A percentile compares a stretch with the other conserved stretches of the same genome.
These are phyloP conservation scores for Periphyllus acericola DNA, from an alignment of 2,888 invertebrate genomes.

Conservation along the genomic window DNA sequence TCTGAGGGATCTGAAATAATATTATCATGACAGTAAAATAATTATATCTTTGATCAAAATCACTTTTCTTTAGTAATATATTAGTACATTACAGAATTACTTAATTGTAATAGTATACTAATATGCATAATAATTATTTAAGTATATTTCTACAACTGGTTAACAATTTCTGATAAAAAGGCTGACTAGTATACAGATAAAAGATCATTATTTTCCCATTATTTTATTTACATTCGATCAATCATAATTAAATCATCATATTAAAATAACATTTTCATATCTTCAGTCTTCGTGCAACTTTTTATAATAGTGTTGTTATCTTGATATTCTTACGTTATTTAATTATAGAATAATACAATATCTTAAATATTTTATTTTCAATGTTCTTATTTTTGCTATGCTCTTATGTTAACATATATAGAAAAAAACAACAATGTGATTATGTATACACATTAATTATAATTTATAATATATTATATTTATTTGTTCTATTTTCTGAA, in stretches of 20 bases:
- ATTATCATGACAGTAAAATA: background rate
- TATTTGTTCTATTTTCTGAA: slow-evolving; percentile 10
- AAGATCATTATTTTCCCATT: slow-evolving; percentile 15
- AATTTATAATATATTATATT: background rate
- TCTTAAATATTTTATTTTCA: slow-evolving; percentile 9
- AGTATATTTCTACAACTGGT: background rate
- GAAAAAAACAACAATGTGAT: slow-evolving; percentile 21
- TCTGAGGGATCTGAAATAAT: background rate
- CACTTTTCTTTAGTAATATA: background rate
- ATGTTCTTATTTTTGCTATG: slow-evolving; percentile 37
- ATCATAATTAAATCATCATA: slow-evolving; percentile 21
- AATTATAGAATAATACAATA: slow-evolving; percentile 52
- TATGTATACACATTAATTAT: background rate
- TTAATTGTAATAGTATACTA: no score
- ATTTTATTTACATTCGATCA: background rate
- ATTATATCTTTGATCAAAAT: background rate
- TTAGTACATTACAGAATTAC: background rate
- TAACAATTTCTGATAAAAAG: slow-evolving; percentile 12
- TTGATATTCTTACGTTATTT: slow-evolving; percentile 42
- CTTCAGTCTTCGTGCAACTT: slow-evolving; percentile 43
- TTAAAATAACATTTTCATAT: background rate
- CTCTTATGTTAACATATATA: background rate
- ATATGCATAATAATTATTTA: background rate
- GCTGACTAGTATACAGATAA: slow-evolving; percentile 45
- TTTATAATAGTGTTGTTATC: slow-evolving; percentile 41